Percentiles rank a stretch among this genome's conserved stretches.
These are phyloP conservation scores for Spizaetus ornatus DNA, from an alignment of 2,113 vertebrate genomes.

Conservation along the genomic window DNA sequence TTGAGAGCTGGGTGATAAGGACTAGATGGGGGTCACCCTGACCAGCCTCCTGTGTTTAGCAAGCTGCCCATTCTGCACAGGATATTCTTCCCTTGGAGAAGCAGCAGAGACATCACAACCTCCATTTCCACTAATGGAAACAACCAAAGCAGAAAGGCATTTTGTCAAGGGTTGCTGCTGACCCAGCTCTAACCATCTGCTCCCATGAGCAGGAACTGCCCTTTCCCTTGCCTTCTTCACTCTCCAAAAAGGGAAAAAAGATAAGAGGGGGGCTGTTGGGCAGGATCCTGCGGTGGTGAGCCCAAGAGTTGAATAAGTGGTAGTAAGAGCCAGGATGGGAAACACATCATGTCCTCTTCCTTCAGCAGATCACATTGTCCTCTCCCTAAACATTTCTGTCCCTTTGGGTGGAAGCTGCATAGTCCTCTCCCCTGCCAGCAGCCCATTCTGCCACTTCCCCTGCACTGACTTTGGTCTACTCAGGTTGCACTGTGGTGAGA, in stretches of 20 bases:
- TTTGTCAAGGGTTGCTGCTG: not conserved
- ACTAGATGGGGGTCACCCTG: not conserved
- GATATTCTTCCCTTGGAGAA: not conserved
- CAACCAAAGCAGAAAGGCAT: not conserved
- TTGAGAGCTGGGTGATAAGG: not conserved
- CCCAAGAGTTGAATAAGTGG: not conserved
- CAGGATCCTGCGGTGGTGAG: not conserved
- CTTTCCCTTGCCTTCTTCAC: not conserved
- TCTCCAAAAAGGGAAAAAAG: not conserved
- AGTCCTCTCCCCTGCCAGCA: not conserved
- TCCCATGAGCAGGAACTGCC: not conserved
- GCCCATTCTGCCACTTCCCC: not conserved
- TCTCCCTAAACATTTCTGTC: not conserved
- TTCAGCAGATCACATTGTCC: not conserved
- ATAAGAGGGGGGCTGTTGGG: not conserved
- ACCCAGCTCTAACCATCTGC: not conserved
- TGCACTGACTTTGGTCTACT: not conserved
- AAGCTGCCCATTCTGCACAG: not conserved
- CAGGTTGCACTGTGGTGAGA: not conserved
- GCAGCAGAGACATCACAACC: not conserved
- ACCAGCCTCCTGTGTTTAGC: not conserved
- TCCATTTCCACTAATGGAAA: not conserved
- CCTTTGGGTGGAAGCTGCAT: not conserved
- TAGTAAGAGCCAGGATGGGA: not conserved
- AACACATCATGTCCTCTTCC: not conserved